Base-by-base conservation (phyloP, 2,888 invertebrate species). In the Flexamia atlantica region DNA sequence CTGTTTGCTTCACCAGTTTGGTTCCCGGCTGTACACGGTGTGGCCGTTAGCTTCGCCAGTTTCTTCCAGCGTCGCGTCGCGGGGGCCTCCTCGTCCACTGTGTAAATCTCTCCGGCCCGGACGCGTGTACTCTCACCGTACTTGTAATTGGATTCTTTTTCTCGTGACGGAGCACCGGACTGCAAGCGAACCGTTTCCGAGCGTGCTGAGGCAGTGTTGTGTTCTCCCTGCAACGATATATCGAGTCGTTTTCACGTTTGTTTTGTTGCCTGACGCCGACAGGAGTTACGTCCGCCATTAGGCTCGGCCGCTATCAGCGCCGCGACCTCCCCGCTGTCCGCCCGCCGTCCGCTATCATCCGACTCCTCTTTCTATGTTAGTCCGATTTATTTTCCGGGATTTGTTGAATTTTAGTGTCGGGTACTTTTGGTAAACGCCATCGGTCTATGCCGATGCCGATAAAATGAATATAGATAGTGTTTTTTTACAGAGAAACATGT, bases 121-220 rank as follows among this genome's bases (percentile, higher is more conserved):
- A 9, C 3, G 36, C 36, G 42, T 76, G 50, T 46, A 46, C 76
- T 46, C 30, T 76, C 70, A 23, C 28, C 50, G 46, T 17, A 50
- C 50, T 46, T 76, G 76, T 76, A 76, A 76, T 76, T 76, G 76
- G 76, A 76, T 76, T 42, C 76, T 76, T 76, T 50, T 50, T 28
- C 23, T 76, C 46, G 76, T 50, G 76, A 76, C 76, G 76, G 28
- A 76, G 76, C 17, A 76, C 50, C 76, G 23, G 5, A 4, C 70
- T 70, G 36, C 30, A 36, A 70, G 70, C 50, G 46, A 42, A 76
- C 76, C 76, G 76, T 76, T 76, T 28, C 28, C 50, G 28, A 3
- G 72, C 72, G 72, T 42, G 72, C 72, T 72, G 36, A 30, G 76
- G 76, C 76, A 5, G 28, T 76, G 76, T 76, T 76, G 46, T 76